These are phyloP conservation scores for Aurelia sp. DNA, from an alignment of 30 jellyfish, hydroid and myxozoan genomes.

Conservation along the genomic window DNA sequence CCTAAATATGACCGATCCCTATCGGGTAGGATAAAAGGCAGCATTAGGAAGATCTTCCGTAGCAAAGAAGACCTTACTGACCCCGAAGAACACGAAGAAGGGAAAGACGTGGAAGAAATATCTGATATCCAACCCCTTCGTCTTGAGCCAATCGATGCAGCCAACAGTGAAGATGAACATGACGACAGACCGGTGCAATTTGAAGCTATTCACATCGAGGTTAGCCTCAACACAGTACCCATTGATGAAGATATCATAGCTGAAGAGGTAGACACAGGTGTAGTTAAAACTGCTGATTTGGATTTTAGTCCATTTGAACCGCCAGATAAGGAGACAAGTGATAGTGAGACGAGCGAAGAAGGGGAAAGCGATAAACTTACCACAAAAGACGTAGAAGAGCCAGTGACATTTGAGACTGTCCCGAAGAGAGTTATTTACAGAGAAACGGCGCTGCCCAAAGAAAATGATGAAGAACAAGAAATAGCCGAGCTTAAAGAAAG, in stretches of 20 bases:
- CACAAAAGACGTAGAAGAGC: conserved; percentile 3
- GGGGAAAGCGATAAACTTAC: neutral
- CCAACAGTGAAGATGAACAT: neutral
- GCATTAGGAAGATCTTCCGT: neutral
- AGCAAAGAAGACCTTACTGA: neutral
- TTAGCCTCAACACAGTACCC: neutral
- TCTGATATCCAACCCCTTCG: conserved; percentile 6
- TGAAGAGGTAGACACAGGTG: conserved; percentile 1
- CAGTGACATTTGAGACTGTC: neutral
- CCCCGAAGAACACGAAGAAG: conserved; percentile 1
- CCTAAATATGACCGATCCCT: neutral
- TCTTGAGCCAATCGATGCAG: conserved; percentile 1
- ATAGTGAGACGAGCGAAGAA: neutral
- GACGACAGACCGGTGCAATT: neutral
- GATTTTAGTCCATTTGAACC: neutral
- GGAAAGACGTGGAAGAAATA: neutral
- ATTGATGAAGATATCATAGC: conserved; percentile 5
- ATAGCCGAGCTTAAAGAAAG: neutral
- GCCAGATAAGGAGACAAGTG: no score
- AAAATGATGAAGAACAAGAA: neutral
- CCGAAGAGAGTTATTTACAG: conserved; percentile 24
- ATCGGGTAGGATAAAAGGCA: neutral
- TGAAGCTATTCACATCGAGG: neutral
- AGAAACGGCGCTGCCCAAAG: neutral
- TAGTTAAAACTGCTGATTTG: conserved; percentile 10